These are phyloP conservation scores for Entomobrya proxima DNA, from an alignment of 2,888 invertebrate species.

Conservation along the genomic window DNA sequence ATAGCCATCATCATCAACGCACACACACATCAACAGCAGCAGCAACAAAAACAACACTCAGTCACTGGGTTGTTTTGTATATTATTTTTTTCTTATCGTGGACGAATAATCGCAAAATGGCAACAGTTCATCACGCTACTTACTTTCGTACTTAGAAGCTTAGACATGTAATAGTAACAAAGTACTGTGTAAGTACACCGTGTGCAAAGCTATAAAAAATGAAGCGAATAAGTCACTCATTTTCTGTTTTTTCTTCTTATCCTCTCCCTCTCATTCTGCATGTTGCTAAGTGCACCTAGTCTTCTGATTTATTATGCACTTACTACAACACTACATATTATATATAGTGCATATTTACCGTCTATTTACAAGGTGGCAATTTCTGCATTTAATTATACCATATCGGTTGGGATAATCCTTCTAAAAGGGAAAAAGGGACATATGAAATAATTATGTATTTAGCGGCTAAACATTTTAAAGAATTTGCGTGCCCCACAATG, in stretches of 20 bases:
- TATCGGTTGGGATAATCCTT: neutral
- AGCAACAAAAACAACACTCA: constrained; percentile 30
- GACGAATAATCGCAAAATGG: constrained; percentile 36
- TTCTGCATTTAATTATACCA: neutral
- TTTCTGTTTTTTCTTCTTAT: neutral
- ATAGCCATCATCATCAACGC: constrained; percentile 31
- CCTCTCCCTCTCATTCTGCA: neutral
- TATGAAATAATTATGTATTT: constrained; percentile 23
- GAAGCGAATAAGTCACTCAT: constrained; percentile 13
- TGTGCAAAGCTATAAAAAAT: too few species aligned
- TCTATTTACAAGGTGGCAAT: neutral
- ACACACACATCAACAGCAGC: neutral
- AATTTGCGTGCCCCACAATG: constrained; percentile 18
- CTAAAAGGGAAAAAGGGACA: neutral
- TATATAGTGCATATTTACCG: neutral
- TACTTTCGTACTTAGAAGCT: neutral
- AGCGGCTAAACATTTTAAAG: constrained; percentile 4
- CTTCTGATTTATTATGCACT: constrained; percentile 6
- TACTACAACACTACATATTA: neutral
- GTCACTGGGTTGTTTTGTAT: constrained; percentile 20
- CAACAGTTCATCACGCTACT: constrained; percentile 51
- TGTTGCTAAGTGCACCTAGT: neutral
- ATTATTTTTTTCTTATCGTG: constrained; percentile 20
- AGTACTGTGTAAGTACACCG: too few species aligned
- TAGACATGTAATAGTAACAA: neutral